Percentiles rank a stretch among this genome's conserved stretches.
Conservation (phyloP, 2,797 vertebrate species). For the Spatula versicolor region DNA sequence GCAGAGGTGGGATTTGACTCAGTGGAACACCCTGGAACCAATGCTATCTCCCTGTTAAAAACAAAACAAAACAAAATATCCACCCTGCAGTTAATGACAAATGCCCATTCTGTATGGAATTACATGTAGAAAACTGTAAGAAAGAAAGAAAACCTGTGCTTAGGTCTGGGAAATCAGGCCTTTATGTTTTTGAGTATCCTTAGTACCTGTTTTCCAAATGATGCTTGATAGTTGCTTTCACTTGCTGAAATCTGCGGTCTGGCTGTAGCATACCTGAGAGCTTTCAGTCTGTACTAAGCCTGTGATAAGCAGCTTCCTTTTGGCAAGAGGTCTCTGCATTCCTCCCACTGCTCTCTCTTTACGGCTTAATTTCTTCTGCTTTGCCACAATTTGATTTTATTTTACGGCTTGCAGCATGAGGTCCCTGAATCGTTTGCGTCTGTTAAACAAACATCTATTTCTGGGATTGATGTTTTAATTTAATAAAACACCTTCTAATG, state of each 20-base stretch:
- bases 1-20: not conserved
- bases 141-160: not conserved
- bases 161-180: not conserved
- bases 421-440: constrained; percentile 50
- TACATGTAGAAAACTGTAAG: not conserved
- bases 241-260: not conserved
- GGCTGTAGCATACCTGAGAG: not conserved
- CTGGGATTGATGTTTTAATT: constrained; percentile 74
- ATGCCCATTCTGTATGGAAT: not conserved
- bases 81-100: not conserved
- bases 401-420: constrained; percentile 65
- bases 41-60: not conserved
- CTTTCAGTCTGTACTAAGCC: not conserved
- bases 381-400: constrained; percentile 69
- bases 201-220: not conserved
- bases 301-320: constrained; percentile 37
- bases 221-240: not conserved
- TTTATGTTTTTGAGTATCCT: not conserved
- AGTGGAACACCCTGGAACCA: not conserved
- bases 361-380: constrained; percentile 50
- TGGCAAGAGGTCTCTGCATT: constrained; percentile 32
- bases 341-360: constrained; percentile 31
- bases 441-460: constrained; percentile 73
- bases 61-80: not conserved
- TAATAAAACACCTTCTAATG: constrained; percentile 71